These are phyloP conservation scores for Phocoena phocoena DNA, from an alignment of 2,113 vertebrate genomes.

Conservation along the genomic window DNA sequence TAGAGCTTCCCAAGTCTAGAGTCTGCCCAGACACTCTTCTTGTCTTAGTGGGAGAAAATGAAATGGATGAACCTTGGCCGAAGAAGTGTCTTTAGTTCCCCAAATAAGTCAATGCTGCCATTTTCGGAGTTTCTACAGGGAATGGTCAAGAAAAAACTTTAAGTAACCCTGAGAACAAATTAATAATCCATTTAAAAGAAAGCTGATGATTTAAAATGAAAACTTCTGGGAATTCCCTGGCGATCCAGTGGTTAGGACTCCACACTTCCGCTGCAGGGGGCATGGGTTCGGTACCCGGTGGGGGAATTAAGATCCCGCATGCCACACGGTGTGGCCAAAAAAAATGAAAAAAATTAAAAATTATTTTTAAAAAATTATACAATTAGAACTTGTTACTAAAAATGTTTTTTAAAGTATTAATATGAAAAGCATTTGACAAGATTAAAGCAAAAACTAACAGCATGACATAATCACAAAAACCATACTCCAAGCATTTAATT, in stretches of 20 bases:
- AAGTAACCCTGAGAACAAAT: background rate
- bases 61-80: background rate
- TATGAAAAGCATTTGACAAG: conserved; percentile 4
- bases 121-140: background rate
- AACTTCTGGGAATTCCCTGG: background rate
- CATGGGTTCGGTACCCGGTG: too few species aligned
- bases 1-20: background rate
- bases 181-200: background rate
- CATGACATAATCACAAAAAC: conserved; percentile 6
- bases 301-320: background rate
- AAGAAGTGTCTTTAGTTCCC: background rate
- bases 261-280: background rate
- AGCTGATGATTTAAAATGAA: background rate
- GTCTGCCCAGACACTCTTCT: background rate
- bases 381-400: conserved; percentile 14
- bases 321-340: background rate
- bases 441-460: conserved; percentile 42
- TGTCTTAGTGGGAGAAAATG: background rate
- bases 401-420: conserved; percentile 43
- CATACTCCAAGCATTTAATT: background rate
- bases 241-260: background rate
- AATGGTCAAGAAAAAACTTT: background rate
- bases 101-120: background rate
- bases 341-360: background rate
- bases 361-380: background rate